Percentiles rank a stretch among this genome's conserved stretches.
These are phyloP conservation scores for Odontamblyopus lacepedii DNA, from an alignment of 2,797 vertebrate genomes.

Conservation along the genomic window DNA sequence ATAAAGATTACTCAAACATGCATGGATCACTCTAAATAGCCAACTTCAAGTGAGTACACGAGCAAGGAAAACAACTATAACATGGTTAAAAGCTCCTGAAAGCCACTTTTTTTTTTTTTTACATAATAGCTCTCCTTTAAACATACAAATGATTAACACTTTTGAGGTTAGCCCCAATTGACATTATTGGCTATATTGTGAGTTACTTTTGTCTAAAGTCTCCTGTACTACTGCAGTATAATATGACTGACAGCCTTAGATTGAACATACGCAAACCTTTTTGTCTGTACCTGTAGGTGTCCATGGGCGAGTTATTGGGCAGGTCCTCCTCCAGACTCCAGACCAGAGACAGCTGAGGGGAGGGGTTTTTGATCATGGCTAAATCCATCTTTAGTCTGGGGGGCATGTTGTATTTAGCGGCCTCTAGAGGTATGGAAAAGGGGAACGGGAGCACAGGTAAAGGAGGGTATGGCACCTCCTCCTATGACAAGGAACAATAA, in stretches of 20 bases:
- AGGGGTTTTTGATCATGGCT: constrained; percentile 64
- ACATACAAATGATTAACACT: too few species aligned
- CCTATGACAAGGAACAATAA: constrained; percentile 26
- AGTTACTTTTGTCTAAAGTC: neutral
- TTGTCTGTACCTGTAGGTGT: constrained; percentile 64
- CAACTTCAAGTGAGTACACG: too few species aligned
- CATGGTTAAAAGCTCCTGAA: too few species aligned
- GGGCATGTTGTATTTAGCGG: constrained; percentile 62
- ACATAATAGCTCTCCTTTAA: too few species aligned
- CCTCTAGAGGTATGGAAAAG: constrained; percentile 37
- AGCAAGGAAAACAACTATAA: too few species aligned
- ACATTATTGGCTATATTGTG: neutral
- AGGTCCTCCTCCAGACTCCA: constrained; percentile 64
- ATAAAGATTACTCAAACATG: too few species aligned
- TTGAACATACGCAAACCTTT: too few species aligned
- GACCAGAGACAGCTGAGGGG: constrained; percentile 60
- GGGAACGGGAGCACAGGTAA: constrained; percentile 49
- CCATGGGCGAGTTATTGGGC: constrained; percentile 55
- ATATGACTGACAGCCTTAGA: neutral
- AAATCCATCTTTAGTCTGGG: constrained; percentile 52
- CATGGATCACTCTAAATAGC: too few species aligned
- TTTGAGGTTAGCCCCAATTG: too few species aligned
- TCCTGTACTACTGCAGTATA: neutral
- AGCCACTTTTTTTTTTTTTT: too few species aligned
- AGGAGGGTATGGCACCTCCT: constrained; percentile 40